Percentiles rank a stretch among this genome's conserved stretches.
Evolutionary conservation across 1,140 invertebrate genomes (phyloP).

Genomic region (Whitmania pigra): DNA sequence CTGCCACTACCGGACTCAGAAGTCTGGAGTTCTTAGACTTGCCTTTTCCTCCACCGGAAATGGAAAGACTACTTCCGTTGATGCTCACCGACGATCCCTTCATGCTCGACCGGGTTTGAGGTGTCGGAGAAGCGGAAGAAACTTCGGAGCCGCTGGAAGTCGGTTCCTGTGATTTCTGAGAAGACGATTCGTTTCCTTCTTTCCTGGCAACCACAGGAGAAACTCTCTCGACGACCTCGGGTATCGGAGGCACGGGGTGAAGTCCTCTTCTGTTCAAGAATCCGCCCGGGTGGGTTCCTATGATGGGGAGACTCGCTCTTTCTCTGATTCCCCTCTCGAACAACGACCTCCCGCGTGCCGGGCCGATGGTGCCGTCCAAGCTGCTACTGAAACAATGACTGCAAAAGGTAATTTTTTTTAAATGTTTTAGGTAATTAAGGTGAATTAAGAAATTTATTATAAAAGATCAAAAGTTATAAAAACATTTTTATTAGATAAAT

Average conservation of each 20-base stretch:
- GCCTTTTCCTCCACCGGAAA: conserved; percentile 27
- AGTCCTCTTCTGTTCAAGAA: background rate
- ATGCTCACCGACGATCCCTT: conserved; percentile 3
- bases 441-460: no score
- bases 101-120: background rate
- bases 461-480: no score
- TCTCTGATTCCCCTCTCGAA: background rate
- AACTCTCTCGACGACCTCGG: conserved; percentile 1
- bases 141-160: background rate
- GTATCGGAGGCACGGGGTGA: background rate
- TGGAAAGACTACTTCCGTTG: conserved; percentile 11
- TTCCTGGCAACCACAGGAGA: background rate
- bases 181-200: background rate
- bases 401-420: background rate
- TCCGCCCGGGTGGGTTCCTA: conserved; percentile 6
- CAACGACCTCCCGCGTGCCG: background rate
- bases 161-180: background rate
- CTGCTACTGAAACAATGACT: conserved; percentile 2
- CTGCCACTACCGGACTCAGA: background rate
- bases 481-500: no score
- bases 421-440: background rate
- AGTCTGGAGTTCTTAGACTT: conserved; percentile 20
- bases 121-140: background rate
- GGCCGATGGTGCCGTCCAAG: background rate
- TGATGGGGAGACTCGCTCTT: background rate